Evolutionary conservation across 2,797 vertebrate species (phyloP), one percentile per base, ranked within the genome.

Genomic region (Sebastes diploproa): DNA sequence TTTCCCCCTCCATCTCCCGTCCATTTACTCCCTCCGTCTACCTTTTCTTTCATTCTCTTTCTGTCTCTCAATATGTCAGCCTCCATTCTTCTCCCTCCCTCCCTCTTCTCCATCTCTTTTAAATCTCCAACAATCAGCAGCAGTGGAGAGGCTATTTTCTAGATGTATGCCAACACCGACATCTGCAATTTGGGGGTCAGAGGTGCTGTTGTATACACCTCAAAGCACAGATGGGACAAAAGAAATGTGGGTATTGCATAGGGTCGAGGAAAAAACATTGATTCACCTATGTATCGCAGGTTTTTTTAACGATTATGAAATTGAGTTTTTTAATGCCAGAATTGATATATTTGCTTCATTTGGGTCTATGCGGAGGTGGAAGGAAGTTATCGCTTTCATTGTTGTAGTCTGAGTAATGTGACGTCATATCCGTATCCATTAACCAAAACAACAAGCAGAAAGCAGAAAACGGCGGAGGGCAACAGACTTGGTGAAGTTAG

Each of bases 61-160:
- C 38, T 29, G 22, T 32, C 60, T 64, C 9, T 61, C 27, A 58
- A 5, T 62, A 62, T 59, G 32, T 64, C 30, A 60, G n/a, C 36
- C 25, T 64, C 46, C 16, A 12, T 60, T 59, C 32, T 14, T 61
- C 10, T 22, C 16, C 65, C 14, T 30, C 65, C 13, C 27, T 54
- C 7, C 46, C 46, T 29, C 10, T 70, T 83, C 68, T 68, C 62
- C 29, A 50, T 75, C 72, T 66, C n/a, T 75, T 66, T 81, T 61
- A 46, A 58, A 70, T 72, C 50, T 78, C 34, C 34, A 54, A 30
- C 72, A 76, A 38, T 86, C 70, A 62, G 22, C 32, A 18, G 22
- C 20, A 29, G 32, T 11, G 27, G 42, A 75, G 62, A 68, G 27
- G 58, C 54, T 68, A 29, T 77, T 88, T 75, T 74, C 58, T 46